phyloP scores from a whole-genome alignment of 2,113 vertebrate genomes.

The Gymnorhina tibicen region DNA sequence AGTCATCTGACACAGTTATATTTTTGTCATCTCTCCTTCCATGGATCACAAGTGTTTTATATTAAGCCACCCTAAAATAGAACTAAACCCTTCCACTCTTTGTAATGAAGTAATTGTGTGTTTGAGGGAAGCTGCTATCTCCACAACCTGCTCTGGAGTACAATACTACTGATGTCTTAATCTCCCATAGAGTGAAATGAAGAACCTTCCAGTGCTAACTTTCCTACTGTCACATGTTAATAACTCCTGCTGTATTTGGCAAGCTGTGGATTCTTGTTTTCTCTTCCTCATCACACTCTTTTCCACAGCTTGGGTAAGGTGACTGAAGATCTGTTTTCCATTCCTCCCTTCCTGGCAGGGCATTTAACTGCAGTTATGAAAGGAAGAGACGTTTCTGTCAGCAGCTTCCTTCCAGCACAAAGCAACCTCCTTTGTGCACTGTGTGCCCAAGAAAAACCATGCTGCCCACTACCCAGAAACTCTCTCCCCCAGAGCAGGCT shows the following conservation, averaged over 20 bases:
- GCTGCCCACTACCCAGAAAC: background rate
- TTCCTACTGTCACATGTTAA: background rate
- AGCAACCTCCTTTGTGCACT: background rate
- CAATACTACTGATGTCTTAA: conserved; percentile 17
- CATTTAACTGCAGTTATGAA: background rate
- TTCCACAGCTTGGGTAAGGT: conserved; percentile 5
- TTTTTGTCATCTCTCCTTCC: conserved; percentile 68
- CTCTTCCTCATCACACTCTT: background rate
- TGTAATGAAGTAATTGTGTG: conserved; percentile 67
- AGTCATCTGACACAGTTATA: conserved; percentile 66
- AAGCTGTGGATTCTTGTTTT: conserved; percentile 3
- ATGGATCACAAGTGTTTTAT: conserved; percentile 71
- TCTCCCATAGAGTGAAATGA: background rate
- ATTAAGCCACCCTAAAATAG: conserved; percentile 69
- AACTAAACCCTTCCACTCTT: conserved; percentile 61
- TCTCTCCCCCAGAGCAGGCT: background rate
- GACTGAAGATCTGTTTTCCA: conserved; percentile 20
- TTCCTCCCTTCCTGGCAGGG: conserved; percentile 34
- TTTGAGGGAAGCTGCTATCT: conserved; percentile 47
- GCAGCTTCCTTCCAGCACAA: conserved; percentile 24
- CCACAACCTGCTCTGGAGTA: background rate
- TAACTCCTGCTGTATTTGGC: background rate
- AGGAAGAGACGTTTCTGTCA: conserved; percentile 28
- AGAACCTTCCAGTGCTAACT: background rate
- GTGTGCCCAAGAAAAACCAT: background rate